These are phyloP conservation scores for Zoanthus sansibaricus DNA, from an alignment of 92 coral and sea anemone genomes.

Conservation along the genomic window DNA sequence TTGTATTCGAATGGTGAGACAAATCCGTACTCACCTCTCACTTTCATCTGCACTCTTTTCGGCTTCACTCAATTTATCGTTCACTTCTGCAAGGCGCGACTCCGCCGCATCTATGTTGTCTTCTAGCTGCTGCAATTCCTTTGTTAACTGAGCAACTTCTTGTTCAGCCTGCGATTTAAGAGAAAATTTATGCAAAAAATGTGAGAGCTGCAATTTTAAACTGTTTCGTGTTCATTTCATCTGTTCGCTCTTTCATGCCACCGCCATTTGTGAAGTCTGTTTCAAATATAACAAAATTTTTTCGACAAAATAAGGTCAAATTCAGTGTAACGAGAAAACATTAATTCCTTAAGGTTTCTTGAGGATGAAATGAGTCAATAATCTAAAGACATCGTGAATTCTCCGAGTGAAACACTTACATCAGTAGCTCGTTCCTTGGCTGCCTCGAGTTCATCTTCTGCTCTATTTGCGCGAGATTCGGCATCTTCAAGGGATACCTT, in stretches of 20 bases:
- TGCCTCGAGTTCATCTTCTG: conserved; percentile 79
- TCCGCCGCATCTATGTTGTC: conserved; percentile 97
- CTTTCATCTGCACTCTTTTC: conserved; percentile 99
- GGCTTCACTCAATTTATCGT: conserved; percentile 76
- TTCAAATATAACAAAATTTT: neutral
- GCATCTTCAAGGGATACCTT: conserved; percentile 83
- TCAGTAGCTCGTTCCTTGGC: conserved; percentile 80
- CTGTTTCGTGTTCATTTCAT: conserved; percentile 32
- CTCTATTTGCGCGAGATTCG: conserved; percentile 78
- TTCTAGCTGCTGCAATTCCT: conserved; percentile 90
- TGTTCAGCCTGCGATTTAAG: conserved; percentile 78
- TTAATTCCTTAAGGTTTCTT: conserved; percentile 4
- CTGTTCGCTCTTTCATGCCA: neutral
- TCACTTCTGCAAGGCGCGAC: conserved; percentile 85
- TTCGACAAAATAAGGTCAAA: conserved; percentile 1
- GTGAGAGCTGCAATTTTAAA: neutral
- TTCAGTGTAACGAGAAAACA: neutral
- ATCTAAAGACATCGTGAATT: neutral
- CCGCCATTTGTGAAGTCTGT: conserved; percentile 29
- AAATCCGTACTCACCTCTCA: conserved; percentile 75
- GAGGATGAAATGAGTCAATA: neutral
- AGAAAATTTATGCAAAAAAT: neutral
- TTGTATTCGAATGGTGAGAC: neutral
- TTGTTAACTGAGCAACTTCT: conserved; percentile 88
- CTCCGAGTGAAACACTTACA: conserved; percentile 48